Base-by-base conservation (phyloP, 2,888 invertebrate species). In the Xestia c-nigrum region DNA sequence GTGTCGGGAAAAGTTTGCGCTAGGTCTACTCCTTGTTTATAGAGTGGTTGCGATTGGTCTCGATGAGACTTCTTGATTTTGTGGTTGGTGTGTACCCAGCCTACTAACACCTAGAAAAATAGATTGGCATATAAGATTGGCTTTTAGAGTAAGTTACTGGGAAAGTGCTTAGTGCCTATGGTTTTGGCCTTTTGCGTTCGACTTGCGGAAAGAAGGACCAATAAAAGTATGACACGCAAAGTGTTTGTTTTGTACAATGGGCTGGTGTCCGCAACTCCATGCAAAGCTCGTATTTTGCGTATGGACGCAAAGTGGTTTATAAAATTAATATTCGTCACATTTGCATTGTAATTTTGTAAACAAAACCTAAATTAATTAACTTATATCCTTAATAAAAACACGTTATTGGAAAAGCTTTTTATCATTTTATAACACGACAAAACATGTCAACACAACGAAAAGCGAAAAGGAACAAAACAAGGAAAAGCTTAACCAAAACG, bases 11-110 rank as follows among this genome's bases (percentile, higher is more conserved):
- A 78, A 84, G 85, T 83, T 85, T 76, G 72, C 59, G 64, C 31
- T 67, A 85, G 74, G 77, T 70, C 84, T 72, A 70, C 85, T 74
- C 82, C 52, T 85, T 77, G 77, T 81, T 84, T 84, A 84, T 85
- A 71, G 82, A 82, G 85, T 81, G 74, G 74, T 46, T 76, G 55
- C 61, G 61, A 81, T 72, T 74, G 74, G 65, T 76, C 61, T 81
- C 71, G 80, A 68, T 80, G 76, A 46, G 52, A 61, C 66, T 46
- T 57, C n/a, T 65, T 16, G 72, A 21, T 55, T 68, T 46, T 79
- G 55, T 63, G 50, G 57, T 70, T 6, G n/a, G 61, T 68, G 46
- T 73, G 40, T 47, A 63, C 19, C n/a, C 38, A 7, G 63, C 57
- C 55, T 55, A 31, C 63, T 50, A 21, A 69, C 12, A 9, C 10